phyloP scores from a whole-genome alignment of 2,888 invertebrate genomes.

The Drosophila tanythrix region DNA sequence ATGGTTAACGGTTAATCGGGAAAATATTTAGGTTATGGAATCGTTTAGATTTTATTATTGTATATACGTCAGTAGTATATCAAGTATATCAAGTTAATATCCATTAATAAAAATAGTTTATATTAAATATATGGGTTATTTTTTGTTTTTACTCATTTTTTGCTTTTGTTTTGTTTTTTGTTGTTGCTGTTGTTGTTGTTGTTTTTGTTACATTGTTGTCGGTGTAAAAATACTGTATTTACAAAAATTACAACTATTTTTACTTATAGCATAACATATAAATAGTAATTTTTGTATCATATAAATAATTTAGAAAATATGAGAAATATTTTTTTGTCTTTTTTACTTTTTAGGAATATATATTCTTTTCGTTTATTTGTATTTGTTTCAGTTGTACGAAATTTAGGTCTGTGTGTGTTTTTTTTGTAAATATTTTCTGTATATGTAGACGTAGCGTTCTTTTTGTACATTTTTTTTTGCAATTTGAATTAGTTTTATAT shows the following conservation, averaged over 20 bases:
- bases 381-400: constrained; percentile 73
- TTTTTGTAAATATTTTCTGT: constrained; percentile 59
- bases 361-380: constrained; percentile 54
- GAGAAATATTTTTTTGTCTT: constrained; percentile 69
- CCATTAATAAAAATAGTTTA: constrained; percentile 69
- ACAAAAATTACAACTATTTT: constrained; percentile 72
- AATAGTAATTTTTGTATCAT: constrained; percentile 74
- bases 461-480: constrained; percentile 51
- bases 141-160: constrained; percentile 41
- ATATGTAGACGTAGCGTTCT: constrained; percentile 55
- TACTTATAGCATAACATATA: constrained; percentile 72
- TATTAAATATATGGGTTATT: constrained; percentile 56
- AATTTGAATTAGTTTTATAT: constrained; percentile 8
- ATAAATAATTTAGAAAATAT: constrained; percentile 80
- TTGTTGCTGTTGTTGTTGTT: constrained; percentile 39
- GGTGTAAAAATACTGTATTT: constrained; percentile 78
- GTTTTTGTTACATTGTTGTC: constrained; percentile 53
- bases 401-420: constrained; percentile 53
- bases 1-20: constrained; percentile 41
- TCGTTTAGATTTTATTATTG: constrained; percentile 62
- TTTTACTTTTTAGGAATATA: constrained; percentile 70
- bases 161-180: constrained; percentile 20
- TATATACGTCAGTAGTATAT: constrained; percentile 56
- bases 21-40: constrained; percentile 50
- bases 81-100: constrained; percentile 67